Base-by-base conservation (phyloP, 2,888 invertebrate species). In the Papilio demoleus region DNA sequence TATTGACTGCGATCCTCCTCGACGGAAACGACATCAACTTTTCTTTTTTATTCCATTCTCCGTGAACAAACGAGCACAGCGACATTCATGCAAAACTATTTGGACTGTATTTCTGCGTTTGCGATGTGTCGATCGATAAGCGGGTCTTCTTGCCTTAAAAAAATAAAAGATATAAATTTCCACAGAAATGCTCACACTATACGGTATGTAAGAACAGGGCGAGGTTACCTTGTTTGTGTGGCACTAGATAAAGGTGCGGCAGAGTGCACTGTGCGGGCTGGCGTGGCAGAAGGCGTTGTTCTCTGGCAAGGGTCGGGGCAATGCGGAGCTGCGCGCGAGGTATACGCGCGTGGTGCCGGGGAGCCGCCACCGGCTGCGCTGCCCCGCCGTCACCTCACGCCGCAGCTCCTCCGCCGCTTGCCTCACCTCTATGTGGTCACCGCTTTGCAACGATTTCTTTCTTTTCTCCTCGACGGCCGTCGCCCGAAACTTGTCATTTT, bases 231-330 rank as follows among this genome's bases (percentile, higher is more conserved):
- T n/a, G n/a, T 42, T 38, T 8, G 17, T 42, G n/a, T 17, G 11
- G 8, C n/a, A n/a, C 9, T 64, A 68, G 19, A 68, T 64, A 12
- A 68, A 68, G 2, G 68, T 68, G 14, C 64, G 68, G n/a, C 68
- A 68, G 9, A 68, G 64, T 14, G 64, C 24, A 22, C 59, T 68
- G 9, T 27, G 38, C 11, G 68, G 64, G 17, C 65, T 60, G 12
- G 40, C 59, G 50, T 40, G 38, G 12, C 65, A 65, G 50, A 50
- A 68, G 11, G 60, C 63, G 31, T 68, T 60, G 17, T 65, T 68
- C 40, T 40, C 68, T 9, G 68, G 68, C 27, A 68, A 40, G 14
- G 64, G 65, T 4, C 59, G 36, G n/a, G 31, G 22, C 1, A 47
- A 59, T 6, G 63, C 45, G 27, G 47, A 47, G 47, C 68, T 68